Evolutionary conservation across 2,113 vertebrate genomes (phyloP).

Genomic region (Turdus rufiventris): DNA sequence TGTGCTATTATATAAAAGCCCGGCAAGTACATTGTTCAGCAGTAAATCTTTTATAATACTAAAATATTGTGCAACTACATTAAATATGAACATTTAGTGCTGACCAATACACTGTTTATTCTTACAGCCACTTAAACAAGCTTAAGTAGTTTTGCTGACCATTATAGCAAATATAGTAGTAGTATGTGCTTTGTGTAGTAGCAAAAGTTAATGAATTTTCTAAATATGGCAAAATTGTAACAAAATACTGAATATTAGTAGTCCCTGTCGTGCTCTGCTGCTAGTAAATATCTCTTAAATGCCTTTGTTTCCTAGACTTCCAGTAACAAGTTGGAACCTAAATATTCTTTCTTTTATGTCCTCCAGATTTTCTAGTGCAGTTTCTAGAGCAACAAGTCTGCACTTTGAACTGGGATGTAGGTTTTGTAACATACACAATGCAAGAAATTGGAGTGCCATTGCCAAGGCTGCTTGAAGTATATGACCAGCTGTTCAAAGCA

Average conservation of each 20-base stretch:
- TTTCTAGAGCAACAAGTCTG: conserved; percentile 95
- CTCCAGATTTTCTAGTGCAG: conserved; percentile 90
- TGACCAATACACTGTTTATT: not conserved
- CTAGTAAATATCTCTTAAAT: not conserved
- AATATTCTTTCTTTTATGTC: not conserved
- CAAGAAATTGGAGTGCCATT: conserved; percentile 90
- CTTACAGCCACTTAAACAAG: not conserved
- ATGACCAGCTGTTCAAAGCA: conserved; percentile 93
- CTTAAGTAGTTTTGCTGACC: not conserved
- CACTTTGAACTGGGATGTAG: conserved; percentile 87
- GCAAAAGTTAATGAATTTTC: not conserved
- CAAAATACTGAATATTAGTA: not conserved
- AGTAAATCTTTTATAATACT: not conserved
- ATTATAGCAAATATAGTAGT: not conserved
- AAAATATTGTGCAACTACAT: not conserved
- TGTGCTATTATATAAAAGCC: not conserved
- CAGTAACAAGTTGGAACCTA: not conserved
- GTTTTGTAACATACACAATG: conserved; percentile 92
- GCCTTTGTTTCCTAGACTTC: not conserved
- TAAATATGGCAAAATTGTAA: not conserved
- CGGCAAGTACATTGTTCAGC: not conserved
- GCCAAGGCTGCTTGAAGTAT: conserved; percentile 89
- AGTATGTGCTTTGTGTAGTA: not conserved
- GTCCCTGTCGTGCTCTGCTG: not conserved
- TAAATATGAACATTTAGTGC: not conserved